Evolutionary conservation across 2,113 vertebrate genomes (phyloP).

Genomic region (Sterrhoptilus dennistouni): DNA sequence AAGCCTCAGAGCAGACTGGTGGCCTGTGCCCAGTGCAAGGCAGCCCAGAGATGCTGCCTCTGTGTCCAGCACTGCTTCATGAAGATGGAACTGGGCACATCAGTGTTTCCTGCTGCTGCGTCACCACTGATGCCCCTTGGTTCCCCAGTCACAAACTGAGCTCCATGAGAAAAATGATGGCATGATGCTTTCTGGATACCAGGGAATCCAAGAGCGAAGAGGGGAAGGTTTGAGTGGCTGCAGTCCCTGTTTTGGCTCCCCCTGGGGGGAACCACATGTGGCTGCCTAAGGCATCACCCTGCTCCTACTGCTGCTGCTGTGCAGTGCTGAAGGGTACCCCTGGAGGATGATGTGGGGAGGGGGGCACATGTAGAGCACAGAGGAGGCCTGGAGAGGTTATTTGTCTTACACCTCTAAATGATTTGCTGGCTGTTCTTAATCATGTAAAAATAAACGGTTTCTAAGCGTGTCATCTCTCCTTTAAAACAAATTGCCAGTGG

Average conservation of each 20-base stretch:
- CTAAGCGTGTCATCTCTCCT: background rate
- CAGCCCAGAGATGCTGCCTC: accelerated
- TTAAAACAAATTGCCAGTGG: background rate
- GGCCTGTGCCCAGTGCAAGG: background rate
- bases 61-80: background rate
- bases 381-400: background rate
- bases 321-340: background rate
- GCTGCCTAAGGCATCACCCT: background rate
- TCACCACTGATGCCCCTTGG: background rate
- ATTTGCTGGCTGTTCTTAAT: background rate
- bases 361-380: background rate
- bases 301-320: background rate
- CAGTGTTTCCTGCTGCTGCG: background rate
- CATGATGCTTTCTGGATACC: background rate
- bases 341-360: background rate
- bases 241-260: background rate
- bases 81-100: accelerated
- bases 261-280: no score
- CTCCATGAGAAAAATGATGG: accelerated
- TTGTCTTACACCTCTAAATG: background rate
- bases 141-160: background rate
- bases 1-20: background rate
- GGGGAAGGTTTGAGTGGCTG: background rate
- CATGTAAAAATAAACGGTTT: background rate
- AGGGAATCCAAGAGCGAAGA: background rate